Evolutionary conservation across 2,113 vertebrate genomes (phyloP).

Genomic region (Triplophysa rosa): DNA sequence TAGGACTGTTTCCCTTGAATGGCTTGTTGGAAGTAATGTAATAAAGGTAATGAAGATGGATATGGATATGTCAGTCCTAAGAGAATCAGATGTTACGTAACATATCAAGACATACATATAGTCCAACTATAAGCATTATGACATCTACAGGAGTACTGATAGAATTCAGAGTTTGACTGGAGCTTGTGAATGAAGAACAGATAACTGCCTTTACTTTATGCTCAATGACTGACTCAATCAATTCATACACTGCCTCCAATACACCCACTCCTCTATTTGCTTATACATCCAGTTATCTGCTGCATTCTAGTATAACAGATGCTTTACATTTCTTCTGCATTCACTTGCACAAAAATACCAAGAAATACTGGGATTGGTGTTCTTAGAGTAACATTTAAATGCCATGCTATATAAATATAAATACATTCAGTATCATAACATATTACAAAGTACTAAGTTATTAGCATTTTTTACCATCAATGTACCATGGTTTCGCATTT

Average conservation of each 20-base stretch:
- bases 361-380: too few relatives aligned
- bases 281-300: constrained; percentile 4
- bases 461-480: too few relatives aligned
- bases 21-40: not conserved
- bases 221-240: constrained; percentile 24
- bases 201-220: constrained; percentile 5
- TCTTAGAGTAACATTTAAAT: too few relatives aligned
- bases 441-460: too few relatives aligned
- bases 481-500: too few relatives aligned
- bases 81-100: not conserved
- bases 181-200: constrained; percentile 28
- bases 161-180: constrained; percentile 1
- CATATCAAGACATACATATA: not conserved
- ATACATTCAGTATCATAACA: too few relatives aligned
- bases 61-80: not conserved
- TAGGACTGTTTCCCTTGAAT: not conserved
- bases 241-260: not conserved
- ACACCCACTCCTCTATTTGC: constrained; percentile 8
- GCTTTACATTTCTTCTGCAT: not conserved
- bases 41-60: not conserved
- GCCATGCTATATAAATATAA: too few relatives aligned
- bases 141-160: not conserved
- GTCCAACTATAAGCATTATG: not conserved
- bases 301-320: not conserved
- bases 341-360: not conserved